These are phyloP conservation scores for Papilio elwesi DNA, from an alignment of 2,888 invertebrate species.

Conservation along the genomic window DNA sequence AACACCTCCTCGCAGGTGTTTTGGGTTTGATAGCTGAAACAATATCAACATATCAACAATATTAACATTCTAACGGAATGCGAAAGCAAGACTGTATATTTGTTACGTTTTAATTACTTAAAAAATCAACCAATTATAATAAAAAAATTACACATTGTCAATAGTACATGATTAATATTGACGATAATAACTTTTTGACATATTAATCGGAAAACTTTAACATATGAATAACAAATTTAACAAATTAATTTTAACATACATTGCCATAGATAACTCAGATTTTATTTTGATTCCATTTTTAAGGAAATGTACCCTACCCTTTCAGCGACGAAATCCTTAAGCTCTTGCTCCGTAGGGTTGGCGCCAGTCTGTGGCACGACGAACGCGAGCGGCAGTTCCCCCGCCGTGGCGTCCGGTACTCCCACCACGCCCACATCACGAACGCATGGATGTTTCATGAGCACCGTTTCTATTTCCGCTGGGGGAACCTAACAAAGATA, in stretches of 20 bases:
- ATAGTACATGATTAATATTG: too few species aligned
- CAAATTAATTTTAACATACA: too few species aligned
- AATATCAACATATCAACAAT: neutral
- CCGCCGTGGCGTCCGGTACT: slow-evolving; percentile 86
- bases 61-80: too few species aligned
- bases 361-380: slow-evolving; percentile 85
- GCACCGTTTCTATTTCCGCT: slow-evolving; percentile 90
- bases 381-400: slow-evolving; percentile 90
- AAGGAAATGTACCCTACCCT: slow-evolving; percentile 57
- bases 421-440: slow-evolving; percentile 92
- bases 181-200: too few species aligned
- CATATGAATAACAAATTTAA: too few species aligned
- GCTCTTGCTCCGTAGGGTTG: slow-evolving; percentile 79
- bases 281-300: too few species aligned
- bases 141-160: too few species aligned
- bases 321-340: slow-evolving; percentile 83
- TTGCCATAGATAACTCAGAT: too few species aligned
- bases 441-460: slow-evolving; percentile 88
- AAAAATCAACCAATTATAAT: too few species aligned
- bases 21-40: slow-evolving; percentile 86
- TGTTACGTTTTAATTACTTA: too few species aligned
- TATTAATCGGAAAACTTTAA: too few species aligned
- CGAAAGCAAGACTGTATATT: too few species aligned
- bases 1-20: slow-evolving; percentile 89
- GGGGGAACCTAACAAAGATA: slow-evolving; percentile 86